Base-by-base conservation (phyloP, 1,140 invertebrate species). In the Ruditapes philippinarum region DNA sequence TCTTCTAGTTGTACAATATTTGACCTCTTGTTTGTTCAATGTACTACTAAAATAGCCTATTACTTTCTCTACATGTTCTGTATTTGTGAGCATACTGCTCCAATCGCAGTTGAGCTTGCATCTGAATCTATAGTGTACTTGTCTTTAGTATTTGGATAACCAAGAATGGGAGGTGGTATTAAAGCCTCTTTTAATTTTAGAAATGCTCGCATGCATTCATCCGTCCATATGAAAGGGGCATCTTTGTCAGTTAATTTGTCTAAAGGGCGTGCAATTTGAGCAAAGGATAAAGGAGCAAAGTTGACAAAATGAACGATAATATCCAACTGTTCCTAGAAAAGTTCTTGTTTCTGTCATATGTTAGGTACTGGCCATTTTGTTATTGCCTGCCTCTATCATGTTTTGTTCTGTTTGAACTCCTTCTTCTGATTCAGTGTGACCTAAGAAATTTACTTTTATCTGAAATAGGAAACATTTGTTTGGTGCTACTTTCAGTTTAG, bases 231-330 rank as follows among this genome's bases (percentile, higher is more conserved):
- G 51, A 86, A 74, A 5, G n/a, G 4, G 14, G 7, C 28, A 14
- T 76, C 40, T 28, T 81, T 90, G 51, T 83, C 62, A 17, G 51
- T 81, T 19, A 91, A n/a, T 73, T n/a, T 38, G 70, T 91, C 28
- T 33, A 91, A 60, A 25, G 91, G 85, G n/a, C 38, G 70, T 14
- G 90, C 88, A 42, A 92, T 85, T 11, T 83, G 19, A 12, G 91
- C 79, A 89, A 92, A 94, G 36, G 79, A 65, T 36, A n/a, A n/a
- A n/a, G n/a, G n/a, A n/a, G n/a, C n/a, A n/a, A n/a, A n/a, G n/a
- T 49, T 38, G n/a, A 95, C 89, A n/a, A 89, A 94, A 94, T 70
- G 87, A 83, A 28, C 92, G 28, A 82, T 94, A 94, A 76, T 92
- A 94, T 17, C 93, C 82, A 31, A 93, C 93, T 14, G 94, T 54